Evolutionary conservation across 2,888 invertebrate species (phyloP), one percentile per base, ranked within the genome.

Genomic region (Sesamia inferens): DNA sequence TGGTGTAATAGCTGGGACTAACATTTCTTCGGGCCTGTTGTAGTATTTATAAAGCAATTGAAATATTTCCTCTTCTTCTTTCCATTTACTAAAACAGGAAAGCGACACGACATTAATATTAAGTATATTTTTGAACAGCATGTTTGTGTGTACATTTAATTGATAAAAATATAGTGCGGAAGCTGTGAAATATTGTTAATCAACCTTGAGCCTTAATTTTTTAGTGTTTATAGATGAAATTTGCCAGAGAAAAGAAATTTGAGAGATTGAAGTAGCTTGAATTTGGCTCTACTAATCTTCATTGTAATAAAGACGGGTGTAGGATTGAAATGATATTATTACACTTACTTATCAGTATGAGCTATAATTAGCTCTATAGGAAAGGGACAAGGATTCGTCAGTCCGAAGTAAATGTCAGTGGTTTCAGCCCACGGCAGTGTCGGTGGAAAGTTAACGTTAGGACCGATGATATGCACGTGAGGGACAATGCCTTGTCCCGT

Each of bases 351-450:
- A 89, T 98, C 97, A 88, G 97, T 97, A 90, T 98, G 97, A 24
- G 97, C 93, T 91, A 97, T 97, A 88, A 97, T 97, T 65, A 97
- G 94, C 91, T 98, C 98, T 31, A 98, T 94, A 0, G 98, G 97
- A 90, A 97, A 97, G 7, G 95, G 91, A 77, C 97, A 97, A 0
- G 96, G 96, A 90, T 98, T 98, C 73, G 96, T 96, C 10, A 98
- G 90, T 6, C 96, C 95, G 76, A 98, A 96, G 79, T 94, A 96
- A 78, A 96, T 94, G 66, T 97, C 97, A n/a, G 96, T 96, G 5
- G 96, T 96, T 59, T 94, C 92, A 24, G 97, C 95, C 94, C 97
- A 97, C 0, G 98, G 98, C 72, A 97, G 90, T 1, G 97, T 96
- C 0, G 98, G 97, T 7, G 96, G 94, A 90, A 98, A 98, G 76